Conservation (phyloP, 1,140 invertebrate species). For the Drosophila bocki region DNA sequence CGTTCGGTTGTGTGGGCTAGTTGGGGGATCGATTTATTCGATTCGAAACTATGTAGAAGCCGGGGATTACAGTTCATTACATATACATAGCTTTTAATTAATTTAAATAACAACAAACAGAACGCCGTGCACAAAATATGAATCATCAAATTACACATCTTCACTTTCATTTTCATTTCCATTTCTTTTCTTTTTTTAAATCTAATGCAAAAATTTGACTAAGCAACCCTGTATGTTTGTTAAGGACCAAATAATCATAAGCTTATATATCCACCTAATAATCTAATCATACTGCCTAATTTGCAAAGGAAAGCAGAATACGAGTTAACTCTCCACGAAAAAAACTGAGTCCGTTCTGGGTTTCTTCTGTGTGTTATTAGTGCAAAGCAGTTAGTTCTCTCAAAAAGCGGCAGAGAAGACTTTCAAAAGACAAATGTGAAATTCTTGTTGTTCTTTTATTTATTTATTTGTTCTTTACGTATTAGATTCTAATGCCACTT, state of each 20-base stretch:
- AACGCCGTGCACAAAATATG: constrained; percentile 64
- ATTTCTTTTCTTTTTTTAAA: constrained; percentile 22
- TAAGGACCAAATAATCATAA: constrained; percentile 65
- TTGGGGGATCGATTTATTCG: constrained; percentile 27
- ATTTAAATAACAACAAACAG: constrained; percentile 64
- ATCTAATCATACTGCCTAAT: constrained; percentile 41
- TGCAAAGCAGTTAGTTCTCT: constrained; percentile 15
- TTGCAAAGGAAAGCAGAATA: constrained; percentile 33
- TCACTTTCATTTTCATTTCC: constrained; percentile 8
- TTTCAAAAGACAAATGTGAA: constrained; percentile 5
- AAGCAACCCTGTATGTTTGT: constrained; percentile 80
- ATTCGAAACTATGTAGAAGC: constrained; percentile 38
- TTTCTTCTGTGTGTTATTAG: constrained; percentile 21
- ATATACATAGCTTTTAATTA: constrained; percentile 37
- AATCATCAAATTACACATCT: constrained; percentile 38
- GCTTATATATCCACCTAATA: constrained; percentile 61
- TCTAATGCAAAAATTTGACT: constrained; percentile 81
- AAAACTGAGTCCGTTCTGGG: constrained; percentile 9
- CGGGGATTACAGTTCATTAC: constrained; percentile 30
- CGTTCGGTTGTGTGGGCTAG: constrained; percentile 33
- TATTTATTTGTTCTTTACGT: constrained; percentile 39
- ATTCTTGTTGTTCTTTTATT: constrained; percentile 23
- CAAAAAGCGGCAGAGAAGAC: constrained; percentile 28
- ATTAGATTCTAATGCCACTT: constrained; percentile 58
- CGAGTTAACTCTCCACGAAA: constrained; percentile 3